These are phyloP conservation scores for Neoascia interrupta DNA, from an alignment of 2,888 invertebrate genomes.

Conservation along the genomic window DNA sequence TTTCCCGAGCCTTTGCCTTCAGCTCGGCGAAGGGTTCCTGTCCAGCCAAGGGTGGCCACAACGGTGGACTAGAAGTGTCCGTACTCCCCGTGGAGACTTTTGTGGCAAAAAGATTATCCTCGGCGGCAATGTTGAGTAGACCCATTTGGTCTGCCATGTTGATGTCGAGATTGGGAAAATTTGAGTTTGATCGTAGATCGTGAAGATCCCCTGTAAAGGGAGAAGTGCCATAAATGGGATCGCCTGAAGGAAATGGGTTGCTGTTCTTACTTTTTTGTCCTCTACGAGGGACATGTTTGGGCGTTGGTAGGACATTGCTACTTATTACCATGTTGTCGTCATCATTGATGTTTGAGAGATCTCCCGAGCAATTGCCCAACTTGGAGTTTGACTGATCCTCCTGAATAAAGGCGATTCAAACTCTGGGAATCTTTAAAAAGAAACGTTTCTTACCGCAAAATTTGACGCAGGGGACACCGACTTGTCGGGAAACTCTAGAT, in stretches of 20 bases:
- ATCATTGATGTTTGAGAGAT: constrained; percentile 12
- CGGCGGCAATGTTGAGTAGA: constrained; percentile 74
- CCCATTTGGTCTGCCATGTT: constrained; percentile 74
- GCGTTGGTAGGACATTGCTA: constrained; percentile 44
- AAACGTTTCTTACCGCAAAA: constrained; percentile 12
- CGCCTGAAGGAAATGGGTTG: too few species aligned
- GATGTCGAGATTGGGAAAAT: constrained; percentile 72
- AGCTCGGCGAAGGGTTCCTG: constrained; percentile 42
- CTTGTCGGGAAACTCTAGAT: constrained; percentile 62
- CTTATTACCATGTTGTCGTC: constrained; percentile 10
- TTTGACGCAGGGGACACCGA: constrained; percentile 58
- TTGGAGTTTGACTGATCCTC: constrained; percentile 40
- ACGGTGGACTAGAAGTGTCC: constrained; percentile 73
- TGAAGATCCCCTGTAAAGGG: constrained; percentile 32
- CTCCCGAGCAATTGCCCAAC: constrained; percentile 1
- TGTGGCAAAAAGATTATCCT: constrained; percentile 61
- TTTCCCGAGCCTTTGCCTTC: constrained; percentile 35
- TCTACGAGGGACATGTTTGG: constrained; percentile 48
- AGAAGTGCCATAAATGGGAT: neutral
- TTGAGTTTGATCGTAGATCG: constrained; percentile 38
- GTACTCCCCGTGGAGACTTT: constrained; percentile 72
- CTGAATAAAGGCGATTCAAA: constrained; percentile 1
- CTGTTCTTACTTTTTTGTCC: constrained; percentile 35
- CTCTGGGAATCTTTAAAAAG: neutral
- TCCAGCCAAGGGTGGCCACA: constrained; percentile 71